Conservation (phyloP, 2,888 invertebrate species). For the Aplocera efformata region DNA sequence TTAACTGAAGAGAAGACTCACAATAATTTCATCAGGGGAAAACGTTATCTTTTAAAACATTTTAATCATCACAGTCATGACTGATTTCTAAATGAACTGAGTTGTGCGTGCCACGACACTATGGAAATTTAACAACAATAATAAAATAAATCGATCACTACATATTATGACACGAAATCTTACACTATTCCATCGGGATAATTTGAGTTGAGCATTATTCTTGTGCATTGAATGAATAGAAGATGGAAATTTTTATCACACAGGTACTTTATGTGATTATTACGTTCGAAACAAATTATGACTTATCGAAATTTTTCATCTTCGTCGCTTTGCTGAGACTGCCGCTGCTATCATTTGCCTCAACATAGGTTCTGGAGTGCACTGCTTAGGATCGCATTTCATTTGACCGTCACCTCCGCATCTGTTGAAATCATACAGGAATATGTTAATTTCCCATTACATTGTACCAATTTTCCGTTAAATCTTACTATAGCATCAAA, state of each 20-base stretch:
- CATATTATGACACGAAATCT: conserved; percentile 77
- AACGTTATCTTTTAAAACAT: conserved; percentile 59
- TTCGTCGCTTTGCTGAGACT: conserved; percentile 85
- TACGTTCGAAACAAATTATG: conserved; percentile 44
- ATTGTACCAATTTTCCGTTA: no score
- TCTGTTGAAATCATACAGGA: conserved; percentile 72
- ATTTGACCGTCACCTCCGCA: conserved; percentile 96
- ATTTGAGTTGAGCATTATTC: conserved; percentile 79
- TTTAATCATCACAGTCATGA: conserved; percentile 77
- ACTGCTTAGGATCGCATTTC: conserved; percentile 95
- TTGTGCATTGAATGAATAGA: conserved; percentile 72
- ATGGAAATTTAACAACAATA: conserved; percentile 55
- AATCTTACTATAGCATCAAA: no score
- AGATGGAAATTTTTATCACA: conserved; percentile 69
- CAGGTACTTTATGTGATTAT: conserved; percentile 59
- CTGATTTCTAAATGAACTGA: conserved; percentile 56
- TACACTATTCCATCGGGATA: conserved; percentile 74
- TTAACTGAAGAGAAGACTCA: conserved; percentile 57
- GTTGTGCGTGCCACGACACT: conserved; percentile 70
- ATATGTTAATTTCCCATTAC: conserved; percentile 6
- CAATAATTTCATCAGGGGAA: conserved; percentile 55
- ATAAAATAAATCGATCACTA: conserved; percentile 62
- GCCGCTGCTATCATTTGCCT: conserved; percentile 94
- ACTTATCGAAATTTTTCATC: conserved; percentile 76
- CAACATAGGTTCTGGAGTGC: conserved; percentile 94